Evolutionary conservation across 2,113 vertebrate species (phyloP).

Genomic region (Mustelus asterias): DNA sequence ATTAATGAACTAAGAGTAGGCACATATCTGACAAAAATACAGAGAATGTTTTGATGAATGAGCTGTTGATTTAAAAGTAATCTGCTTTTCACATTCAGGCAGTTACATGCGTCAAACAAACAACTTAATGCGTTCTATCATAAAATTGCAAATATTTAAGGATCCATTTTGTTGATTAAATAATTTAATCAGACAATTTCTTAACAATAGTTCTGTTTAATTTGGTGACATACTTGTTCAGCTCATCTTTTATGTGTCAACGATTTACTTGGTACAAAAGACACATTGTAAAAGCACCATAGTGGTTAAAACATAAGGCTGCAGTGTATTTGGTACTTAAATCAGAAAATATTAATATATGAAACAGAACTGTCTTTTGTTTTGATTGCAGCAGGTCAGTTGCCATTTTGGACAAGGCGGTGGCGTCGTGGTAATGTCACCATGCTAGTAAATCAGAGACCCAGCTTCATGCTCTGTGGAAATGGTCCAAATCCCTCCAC

Average conservation of each 20-base stretch:
- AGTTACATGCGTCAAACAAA: not conserved
- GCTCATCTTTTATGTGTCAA: not conserved
- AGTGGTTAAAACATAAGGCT: too few relatives aligned
- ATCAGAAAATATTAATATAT: not conserved
- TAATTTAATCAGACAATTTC: not conserved
- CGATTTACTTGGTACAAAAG: not conserved
- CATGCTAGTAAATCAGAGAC: too few relatives aligned
- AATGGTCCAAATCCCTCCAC: too few relatives aligned
- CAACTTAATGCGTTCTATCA: not conserved
- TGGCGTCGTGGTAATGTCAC: too few relatives aligned
- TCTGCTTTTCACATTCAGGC: not conserved
- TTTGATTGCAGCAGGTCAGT: not conserved
- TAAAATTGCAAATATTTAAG: not conserved
- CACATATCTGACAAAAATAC: not conserved
- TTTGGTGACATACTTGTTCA: not conserved
- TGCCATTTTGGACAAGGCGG: not conserved
- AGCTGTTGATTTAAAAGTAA: not conserved
- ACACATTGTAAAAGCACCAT: too few relatives aligned
- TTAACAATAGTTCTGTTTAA: not conserved
- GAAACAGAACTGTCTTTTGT: not conserved
- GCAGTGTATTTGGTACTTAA: not conserved
- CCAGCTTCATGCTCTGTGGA: too few relatives aligned
- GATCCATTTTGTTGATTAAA: not conserved
- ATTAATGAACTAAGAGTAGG: not conserved
- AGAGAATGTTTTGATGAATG: not conserved